Conservation (phyloP, 2,797 vertebrate genomes). For the Ptychadena robeensis region DNA sequence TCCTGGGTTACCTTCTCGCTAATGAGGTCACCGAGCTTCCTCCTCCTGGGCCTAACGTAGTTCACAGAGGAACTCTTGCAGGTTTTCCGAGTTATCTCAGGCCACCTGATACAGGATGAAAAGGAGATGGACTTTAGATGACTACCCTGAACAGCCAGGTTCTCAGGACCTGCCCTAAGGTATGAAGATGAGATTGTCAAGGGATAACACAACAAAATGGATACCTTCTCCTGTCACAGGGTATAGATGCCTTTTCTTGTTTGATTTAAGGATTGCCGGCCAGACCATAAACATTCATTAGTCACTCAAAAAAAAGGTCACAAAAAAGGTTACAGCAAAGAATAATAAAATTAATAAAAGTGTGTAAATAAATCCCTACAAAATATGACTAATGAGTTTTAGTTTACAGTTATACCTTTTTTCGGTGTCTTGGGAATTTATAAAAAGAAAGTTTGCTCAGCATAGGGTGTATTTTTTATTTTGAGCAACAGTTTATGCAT, state of each 20-base stretch:
- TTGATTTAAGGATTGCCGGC: conserved; percentile 56
- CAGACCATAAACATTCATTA: conserved; percentile 54
- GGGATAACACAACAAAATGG: conserved; percentile 72
- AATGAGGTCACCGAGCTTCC: conserved; percentile 69
- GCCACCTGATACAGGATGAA: conserved; percentile 84
- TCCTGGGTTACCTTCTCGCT: conserved; percentile 54
- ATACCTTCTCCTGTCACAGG: conserved; percentile 51
- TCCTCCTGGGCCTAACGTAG: conserved; percentile 62
- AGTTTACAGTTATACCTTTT: too few relatives aligned
- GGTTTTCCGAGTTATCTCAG: conserved; percentile 58
- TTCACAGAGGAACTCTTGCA: conserved; percentile 61
- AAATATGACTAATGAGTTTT: too few relatives aligned
- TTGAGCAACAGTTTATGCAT: too few relatives aligned
- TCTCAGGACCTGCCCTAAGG: conserved; percentile 67
- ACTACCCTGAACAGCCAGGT: conserved; percentile 75
- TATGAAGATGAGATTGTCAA: conserved; percentile 72
- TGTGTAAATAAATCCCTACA: too few relatives aligned
- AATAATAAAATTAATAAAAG: neutral
- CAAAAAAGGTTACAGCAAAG: conserved; percentile 18
- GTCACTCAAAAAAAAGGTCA: conserved; percentile 55
- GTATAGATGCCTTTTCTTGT: conserved; percentile 58
- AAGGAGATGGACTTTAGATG: conserved; percentile 80
- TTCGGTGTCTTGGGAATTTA: too few relatives aligned
- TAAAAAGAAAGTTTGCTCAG: too few relatives aligned
- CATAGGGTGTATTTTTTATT: too few relatives aligned